These are phyloP conservation scores for Aythya baeri DNA, from an alignment of 2,113 vertebrate species.

Conservation along the genomic window DNA sequence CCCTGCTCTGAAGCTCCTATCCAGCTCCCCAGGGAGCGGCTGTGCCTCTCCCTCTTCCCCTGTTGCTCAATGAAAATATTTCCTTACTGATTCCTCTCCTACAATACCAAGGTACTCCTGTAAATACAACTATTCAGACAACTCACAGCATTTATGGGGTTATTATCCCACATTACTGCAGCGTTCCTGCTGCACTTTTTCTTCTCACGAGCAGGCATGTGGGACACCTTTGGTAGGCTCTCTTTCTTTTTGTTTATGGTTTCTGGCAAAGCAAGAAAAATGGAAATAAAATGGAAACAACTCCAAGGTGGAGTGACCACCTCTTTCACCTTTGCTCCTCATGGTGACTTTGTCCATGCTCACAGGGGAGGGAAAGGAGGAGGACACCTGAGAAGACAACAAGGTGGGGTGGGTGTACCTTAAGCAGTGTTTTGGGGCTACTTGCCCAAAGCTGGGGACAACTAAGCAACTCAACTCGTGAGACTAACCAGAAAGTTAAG, in stretches of 20 bases:
- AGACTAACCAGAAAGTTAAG: not conserved
- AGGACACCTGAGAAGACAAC: not conserved
- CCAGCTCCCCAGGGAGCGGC: not conserved
- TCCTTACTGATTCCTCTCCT: not conserved
- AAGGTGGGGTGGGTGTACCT: rapidly evolving
- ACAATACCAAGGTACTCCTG: not conserved
- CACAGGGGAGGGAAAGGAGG: not conserved
- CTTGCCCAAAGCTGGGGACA: not conserved
- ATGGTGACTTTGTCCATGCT: not conserved
- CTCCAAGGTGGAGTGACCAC: rapidly evolving
- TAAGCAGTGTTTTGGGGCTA: not conserved
- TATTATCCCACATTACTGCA: slow-evolving; percentile 1
- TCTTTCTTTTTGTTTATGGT: not conserved
- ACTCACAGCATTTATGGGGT: not conserved
- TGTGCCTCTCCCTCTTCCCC: not conserved
- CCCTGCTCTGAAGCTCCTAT: not conserved
- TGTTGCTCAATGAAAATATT: not conserved
- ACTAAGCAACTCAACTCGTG: not conserved
- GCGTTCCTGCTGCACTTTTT: not conserved
- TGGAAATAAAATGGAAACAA: not conserved
- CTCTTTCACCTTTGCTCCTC: not conserved
- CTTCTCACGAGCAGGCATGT: not conserved
- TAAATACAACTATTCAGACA: not conserved
- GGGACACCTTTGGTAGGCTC: not conserved
- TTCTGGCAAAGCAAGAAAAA: not conserved